phyloP scores from a whole-genome alignment of 2,888 invertebrate genomes.

The Cylloceria caligata region DNA sequence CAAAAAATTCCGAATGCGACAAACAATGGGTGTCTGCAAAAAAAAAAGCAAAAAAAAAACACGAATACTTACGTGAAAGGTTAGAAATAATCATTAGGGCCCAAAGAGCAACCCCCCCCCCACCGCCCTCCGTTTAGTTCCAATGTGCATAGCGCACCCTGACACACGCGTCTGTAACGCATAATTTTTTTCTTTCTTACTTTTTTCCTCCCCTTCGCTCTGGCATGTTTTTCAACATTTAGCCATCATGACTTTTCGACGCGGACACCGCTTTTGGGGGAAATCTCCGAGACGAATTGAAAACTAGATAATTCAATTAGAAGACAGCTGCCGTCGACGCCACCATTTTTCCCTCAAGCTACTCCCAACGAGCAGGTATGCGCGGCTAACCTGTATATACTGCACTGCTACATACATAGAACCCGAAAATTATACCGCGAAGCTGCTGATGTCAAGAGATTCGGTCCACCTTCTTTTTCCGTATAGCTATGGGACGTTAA shows the following conservation, averaged over 20 bases:
- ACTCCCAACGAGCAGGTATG: conserved; percentile 56
- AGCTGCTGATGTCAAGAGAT: conserved; percentile 46
- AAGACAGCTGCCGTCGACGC: conserved; percentile 80
- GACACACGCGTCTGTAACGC: conserved; percentile 37
- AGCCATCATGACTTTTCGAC: conserved; percentile 84
- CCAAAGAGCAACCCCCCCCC: no score
- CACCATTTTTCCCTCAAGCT: conserved; percentile 37
- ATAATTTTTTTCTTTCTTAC: conserved; percentile 31
- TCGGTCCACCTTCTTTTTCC: conserved; percentile 51
- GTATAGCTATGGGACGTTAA: conserved; percentile 68
- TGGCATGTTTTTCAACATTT: conserved; percentile 84
- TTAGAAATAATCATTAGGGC: background rate
- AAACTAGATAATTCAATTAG: conserved; percentile 85
- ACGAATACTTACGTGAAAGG: conserved; percentile 2
- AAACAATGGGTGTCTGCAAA: conserved; percentile 59
- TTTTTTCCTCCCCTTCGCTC: conserved; percentile 63
- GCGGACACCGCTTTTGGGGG: conserved; percentile 75
- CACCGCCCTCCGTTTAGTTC: conserved; percentile 30
- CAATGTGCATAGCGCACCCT: no score
- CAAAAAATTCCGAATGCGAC: conserved; percentile 73
- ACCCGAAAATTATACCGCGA: conserved; percentile 33
- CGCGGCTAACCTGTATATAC: conserved; percentile 3
- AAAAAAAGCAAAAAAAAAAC: conserved; percentile 74
- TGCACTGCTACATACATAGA: background rate
- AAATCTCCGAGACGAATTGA: conserved; percentile 84